Evolutionary conservation across 2,797 vertebrate genomes (phyloP), one percentile per base, ranked within the genome.

Genomic region (Rhadinocentrus ornatus): DNA sequence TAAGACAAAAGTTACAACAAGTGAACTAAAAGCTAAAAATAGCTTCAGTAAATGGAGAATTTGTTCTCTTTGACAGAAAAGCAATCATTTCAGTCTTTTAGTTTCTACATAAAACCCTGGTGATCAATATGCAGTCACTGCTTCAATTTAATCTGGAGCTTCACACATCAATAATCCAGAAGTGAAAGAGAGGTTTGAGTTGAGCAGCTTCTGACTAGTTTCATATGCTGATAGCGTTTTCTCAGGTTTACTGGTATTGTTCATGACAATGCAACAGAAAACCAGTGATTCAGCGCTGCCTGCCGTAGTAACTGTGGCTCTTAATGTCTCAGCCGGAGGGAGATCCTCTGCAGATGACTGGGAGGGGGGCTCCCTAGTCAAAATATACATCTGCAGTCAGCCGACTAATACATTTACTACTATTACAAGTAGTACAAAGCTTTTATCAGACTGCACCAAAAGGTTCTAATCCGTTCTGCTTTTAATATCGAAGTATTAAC

Each of bases 301-400:
- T 37, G 80, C n/a, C 56, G 73, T 80, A 78, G 83, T 69, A 75
- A 78, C 37, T 46, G 69, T 58, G 70, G 56, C 66, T 89, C 85
- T 74, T 73, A 86, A 73, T 78, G 69, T 71, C 86, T 90, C 81
- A 84, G 78, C 74, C 53, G 29, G 68, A 90, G 89, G 93, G 93
- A 90, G 91, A 93, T 94, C 93, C 94, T 93, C 92, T 90, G 34
- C 72, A 82, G 72, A 92, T 94, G 93, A 93, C 86, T 92, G 57
- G 69, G 63, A 76, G 87, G 93, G 93, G 93, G 90, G 89, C 86
- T 84, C 92, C 93, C 89, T 74, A 15, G 7, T 56, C 65, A 62
- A 67, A 86, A 85, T 87, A 89, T 81, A 84, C 81, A 86, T 81
- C 59, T 67, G 53, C 52, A 70, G 26, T 81, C 75, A 71, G 63